These are phyloP conservation scores for Drosophila nannoptera DNA, from an alignment of 1,140 invertebrate species.

Conservation along the genomic window DNA sequence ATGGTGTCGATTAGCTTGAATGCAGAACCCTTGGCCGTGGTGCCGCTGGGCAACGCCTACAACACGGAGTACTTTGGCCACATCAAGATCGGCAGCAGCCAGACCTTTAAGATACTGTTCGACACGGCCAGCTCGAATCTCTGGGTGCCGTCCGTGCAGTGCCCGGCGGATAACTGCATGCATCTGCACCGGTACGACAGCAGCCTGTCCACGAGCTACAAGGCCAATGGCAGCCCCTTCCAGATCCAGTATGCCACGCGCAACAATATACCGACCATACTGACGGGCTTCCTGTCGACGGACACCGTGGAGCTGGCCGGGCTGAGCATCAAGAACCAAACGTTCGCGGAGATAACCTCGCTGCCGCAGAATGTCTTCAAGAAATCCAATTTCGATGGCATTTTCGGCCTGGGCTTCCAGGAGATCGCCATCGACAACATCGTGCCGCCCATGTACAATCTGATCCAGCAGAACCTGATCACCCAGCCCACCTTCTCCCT, in stretches of 20 bases:
- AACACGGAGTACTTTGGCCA: slow-evolving; percentile 98
- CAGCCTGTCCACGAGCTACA: slow-evolving; percentile 89
- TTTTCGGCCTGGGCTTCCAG: slow-evolving; percentile 93
- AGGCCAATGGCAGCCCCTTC: slow-evolving; percentile 92
- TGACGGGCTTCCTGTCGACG: slow-evolving; percentile 91
- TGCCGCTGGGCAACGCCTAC: slow-evolving; percentile 37
- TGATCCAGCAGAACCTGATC: slow-evolving; percentile 91
- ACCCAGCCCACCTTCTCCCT: slow-evolving; percentile 93
- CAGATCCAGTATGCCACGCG: slow-evolving; percentile 96
- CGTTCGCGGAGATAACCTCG: slow-evolving; percentile 96
- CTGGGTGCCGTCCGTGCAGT: slow-evolving; percentile 98
- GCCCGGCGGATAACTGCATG: slow-evolving; percentile 86
- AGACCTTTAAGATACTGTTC: slow-evolving; percentile 96
- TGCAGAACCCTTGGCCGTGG: neutral
- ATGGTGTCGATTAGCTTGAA: neutral
- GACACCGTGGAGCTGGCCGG: slow-evolving; percentile 87
- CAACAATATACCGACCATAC: slow-evolving; percentile 81
- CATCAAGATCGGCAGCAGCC: slow-evolving; percentile 93
- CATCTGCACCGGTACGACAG: slow-evolving; percentile 95
- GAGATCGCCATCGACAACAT: slow-evolving; percentile 93
- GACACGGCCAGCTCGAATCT: slow-evolving; percentile 99
- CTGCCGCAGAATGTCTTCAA: slow-evolving; percentile 93
- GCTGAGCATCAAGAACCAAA: slow-evolving; percentile 87
- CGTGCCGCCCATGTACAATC: slow-evolving; percentile 95
- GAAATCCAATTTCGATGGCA: slow-evolving; percentile 97